phyloP scores from a whole-genome alignment of 2,113 vertebrate genomes.

The Garra rufa region DNA sequence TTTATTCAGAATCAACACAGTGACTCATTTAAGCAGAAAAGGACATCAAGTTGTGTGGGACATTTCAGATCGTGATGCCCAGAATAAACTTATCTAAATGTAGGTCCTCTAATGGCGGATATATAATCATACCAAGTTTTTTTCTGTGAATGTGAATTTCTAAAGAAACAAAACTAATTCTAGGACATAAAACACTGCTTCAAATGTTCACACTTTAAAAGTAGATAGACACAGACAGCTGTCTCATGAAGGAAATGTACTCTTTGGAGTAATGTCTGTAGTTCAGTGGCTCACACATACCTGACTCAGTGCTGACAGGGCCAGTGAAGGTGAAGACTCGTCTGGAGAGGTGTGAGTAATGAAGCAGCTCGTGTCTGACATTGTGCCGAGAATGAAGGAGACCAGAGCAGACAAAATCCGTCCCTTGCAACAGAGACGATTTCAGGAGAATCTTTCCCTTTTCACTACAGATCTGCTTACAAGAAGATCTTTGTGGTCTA shows the following conservation, averaged over 20 bases:
- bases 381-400: conserved; percentile 30
- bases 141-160: neutral
- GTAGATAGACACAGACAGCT: conserved; percentile 5
- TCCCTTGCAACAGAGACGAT: conserved; percentile 7
- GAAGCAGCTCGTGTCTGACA: conserved; percentile 9
- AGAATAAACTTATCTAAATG: neutral
- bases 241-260: conserved; percentile 21
- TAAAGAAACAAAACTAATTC: neutral
- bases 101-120: neutral
- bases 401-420: conserved; percentile 38
- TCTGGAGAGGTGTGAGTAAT: conserved; percentile 37
- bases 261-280: conserved; percentile 5
- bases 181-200: neutral
- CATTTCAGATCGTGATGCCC: neutral
- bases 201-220: neutral
- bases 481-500: conserved; percentile 3
- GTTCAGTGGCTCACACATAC: conserved; percentile 1
- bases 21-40: neutral
- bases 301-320: conserved; percentile 21
- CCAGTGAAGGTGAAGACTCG: conserved; percentile 34
- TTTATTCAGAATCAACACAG: conserved; percentile 7
- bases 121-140: neutral
- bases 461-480: conserved; percentile 16
- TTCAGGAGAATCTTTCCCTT: conserved; percentile 11
- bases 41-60: neutral